Base-by-base conservation (phyloP, 2,888 invertebrate species). In the Drosophila ezoana region DNA sequence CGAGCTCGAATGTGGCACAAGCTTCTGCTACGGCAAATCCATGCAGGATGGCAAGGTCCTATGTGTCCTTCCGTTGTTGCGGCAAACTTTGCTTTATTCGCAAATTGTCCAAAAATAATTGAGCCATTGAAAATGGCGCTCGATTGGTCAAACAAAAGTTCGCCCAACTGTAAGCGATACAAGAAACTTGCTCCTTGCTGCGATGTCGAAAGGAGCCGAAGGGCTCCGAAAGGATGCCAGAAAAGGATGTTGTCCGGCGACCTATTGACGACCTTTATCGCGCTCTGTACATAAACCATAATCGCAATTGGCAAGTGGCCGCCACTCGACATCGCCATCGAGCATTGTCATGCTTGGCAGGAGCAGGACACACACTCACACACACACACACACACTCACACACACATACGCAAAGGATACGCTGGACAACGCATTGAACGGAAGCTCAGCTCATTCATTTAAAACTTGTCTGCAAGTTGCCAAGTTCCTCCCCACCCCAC, bases 191-290 rank as follows among this genome's bases (percentile, higher is more conserved):
- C 76, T 86, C 84, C 87, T 83, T 86, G 63, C 20, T 18, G 40
- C 4, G 4, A n/a, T n/a, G 23, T 1, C 35, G 53, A 40, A 62
- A 52, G 63, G 51, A 58, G 23, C 0, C 35, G 53, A 40, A 62
- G 48, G 63, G 51, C 53, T 53, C 43, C 54, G 43, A 60, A 44
- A 56, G 72, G 47, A 62, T 51, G 35, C 32, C 38, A 18, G n/a
- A 11, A 41, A 14, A 37, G 49, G 43, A 43, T 61, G 45, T 32
- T 33, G 3, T 9, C 38, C 65, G 80, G 90, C 90, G 90, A 90
- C 90, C 90, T 79, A 89, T 90, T 89, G 90, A 91, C 90, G 91
- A 91, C 90, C 91, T 91, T 90, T 91, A 90, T 90, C 80, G 86
- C 80, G 86, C 72, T 49, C 62, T 68, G 89, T 80, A 78, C 91